phyloP scores from a whole-genome alignment of 2,797 vertebrate genomes.

The Phoeniculus purpureus region DNA sequence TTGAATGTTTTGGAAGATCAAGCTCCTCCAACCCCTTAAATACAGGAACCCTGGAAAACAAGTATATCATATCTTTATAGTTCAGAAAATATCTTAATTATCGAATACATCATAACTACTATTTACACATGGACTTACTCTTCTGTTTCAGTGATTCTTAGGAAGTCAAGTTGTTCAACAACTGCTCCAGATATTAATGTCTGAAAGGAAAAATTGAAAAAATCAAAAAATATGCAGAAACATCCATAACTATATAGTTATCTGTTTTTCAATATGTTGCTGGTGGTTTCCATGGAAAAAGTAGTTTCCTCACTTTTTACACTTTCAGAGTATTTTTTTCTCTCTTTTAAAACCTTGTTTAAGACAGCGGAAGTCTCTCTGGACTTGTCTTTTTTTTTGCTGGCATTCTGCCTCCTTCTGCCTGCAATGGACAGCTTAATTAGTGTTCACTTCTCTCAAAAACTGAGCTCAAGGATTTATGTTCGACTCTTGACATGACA shows the following conservation, averaged over 20 bases:
- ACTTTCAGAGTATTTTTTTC: neutral
- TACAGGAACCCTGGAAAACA: slow-evolving; percentile 85
- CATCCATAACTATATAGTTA: accelerated
- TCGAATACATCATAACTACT: neutral
- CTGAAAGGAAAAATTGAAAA: slow-evolving; percentile 74
- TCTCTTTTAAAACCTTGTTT: neutral
- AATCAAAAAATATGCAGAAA: neutral
- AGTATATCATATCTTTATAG: neutral
- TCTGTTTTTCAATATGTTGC: neutral
- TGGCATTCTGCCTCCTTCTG: neutral
- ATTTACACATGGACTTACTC: slow-evolving; percentile 81
- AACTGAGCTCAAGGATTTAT: neutral
- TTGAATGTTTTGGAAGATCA: slow-evolving; percentile 95
- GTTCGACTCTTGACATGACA: neutral
- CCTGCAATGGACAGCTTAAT: neutral
- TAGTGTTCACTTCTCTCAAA: neutral
- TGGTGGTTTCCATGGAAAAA: neutral
- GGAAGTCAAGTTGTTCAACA: slow-evolving; percentile 96
- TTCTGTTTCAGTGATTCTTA: slow-evolving; percentile 90
- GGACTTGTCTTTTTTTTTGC: neutral
- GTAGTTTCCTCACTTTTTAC: neutral
- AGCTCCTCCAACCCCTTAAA: slow-evolving; percentile 96
- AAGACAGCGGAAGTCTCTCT: neutral
- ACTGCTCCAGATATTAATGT: slow-evolving; percentile 95
- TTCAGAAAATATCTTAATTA: neutral